A percentile compares a stretch with the other conserved stretches of the same genome.
Evolutionary conservation across 2,797 vertebrate species (phyloP).

Genomic region (Enteromius thamalakanensis): DNA sequence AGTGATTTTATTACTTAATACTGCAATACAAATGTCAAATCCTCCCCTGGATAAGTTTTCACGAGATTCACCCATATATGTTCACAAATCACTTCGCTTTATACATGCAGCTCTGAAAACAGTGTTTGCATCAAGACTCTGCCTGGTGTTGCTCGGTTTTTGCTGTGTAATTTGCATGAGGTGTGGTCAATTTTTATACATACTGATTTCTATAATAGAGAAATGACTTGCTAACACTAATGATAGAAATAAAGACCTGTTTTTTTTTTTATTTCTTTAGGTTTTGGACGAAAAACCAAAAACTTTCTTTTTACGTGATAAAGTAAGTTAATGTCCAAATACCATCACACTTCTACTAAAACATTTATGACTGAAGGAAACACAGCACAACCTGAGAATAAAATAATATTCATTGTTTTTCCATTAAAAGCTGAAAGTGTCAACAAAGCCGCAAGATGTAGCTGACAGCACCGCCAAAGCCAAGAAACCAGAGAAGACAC

Average conservation of each 20-base stretch:
- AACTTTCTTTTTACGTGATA: conserved; percentile 73
- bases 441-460: conserved; percentile 80
- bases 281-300: conserved; percentile 73
- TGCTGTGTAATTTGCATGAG: conserved; percentile 16
- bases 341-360: neutral
- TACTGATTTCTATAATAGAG: neutral
- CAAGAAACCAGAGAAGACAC: conserved; percentile 83
- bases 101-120: neutral
- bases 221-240: neutral
- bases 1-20: neutral
- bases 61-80: neutral
- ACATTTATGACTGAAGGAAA: neutral
- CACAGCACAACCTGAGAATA: conserved; percentile 16
- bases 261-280: conserved; percentile 57
- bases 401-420: conserved; percentile 29
- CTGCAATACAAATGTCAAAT: neutral
- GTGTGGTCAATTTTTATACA: neutral
- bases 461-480: conserved; percentile 79
- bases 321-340: conserved; percentile 64
- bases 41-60: neutral
- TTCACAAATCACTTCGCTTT: conserved; percentile 15
- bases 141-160: neutral
- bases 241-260: conserved; percentile 22
- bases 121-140: neutral
- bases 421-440: conserved; percentile 43